Conservation (phyloP, 2,113 vertebrate genomes). For the Leuciscus idus region DNA sequence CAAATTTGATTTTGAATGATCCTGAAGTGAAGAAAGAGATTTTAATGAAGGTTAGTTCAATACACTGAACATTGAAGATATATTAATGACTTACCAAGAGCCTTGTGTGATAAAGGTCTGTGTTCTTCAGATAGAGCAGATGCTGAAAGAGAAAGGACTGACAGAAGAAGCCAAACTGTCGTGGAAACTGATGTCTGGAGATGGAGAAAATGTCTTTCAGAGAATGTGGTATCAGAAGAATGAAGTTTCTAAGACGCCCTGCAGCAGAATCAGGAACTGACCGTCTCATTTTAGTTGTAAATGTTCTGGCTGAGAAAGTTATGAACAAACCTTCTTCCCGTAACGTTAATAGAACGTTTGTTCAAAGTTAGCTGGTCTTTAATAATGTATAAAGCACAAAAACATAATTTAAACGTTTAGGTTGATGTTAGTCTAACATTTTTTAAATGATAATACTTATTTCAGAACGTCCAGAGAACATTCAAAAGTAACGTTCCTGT, state of each 20-base stretch:
- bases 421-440: no score
- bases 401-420: no score
- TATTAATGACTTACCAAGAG: background rate
- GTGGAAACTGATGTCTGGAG: constrained; percentile 14
- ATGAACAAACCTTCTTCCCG: no score
- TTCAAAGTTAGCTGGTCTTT: no score
- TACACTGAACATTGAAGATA: background rate
- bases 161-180: background rate
- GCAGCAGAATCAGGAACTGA: background rate
- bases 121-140: constrained; percentile 31
- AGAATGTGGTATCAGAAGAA: constrained; percentile 12
- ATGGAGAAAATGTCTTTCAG: constrained; percentile 35
- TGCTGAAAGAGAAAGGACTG: constrained; percentile 10
- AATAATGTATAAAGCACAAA: no score
- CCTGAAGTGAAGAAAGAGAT: background rate
- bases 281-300: background rate
- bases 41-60: background rate
- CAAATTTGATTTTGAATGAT: background rate
- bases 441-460: no score
- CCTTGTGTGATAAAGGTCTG: background rate
- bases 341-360: no score
- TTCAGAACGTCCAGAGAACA: no score
- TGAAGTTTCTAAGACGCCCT: background rate
- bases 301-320: no score
- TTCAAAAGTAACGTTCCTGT: no score